Evolutionary conservation across 2,888 invertebrate genomes (phyloP).

Genomic region (Hypselothyrea guttata): DNA sequence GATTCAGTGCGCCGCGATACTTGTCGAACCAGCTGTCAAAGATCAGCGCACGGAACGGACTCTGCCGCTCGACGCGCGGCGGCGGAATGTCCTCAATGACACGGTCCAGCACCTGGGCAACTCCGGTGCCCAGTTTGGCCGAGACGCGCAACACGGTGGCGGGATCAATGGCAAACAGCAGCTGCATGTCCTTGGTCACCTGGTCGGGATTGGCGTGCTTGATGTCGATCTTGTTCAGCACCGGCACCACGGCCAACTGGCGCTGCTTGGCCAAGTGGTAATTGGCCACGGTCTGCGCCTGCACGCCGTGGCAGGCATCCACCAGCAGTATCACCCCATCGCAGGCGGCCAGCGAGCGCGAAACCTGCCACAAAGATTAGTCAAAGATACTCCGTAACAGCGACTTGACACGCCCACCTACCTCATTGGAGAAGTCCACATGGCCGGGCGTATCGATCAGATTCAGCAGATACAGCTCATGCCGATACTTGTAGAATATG

Average conservation of each 20-base stretch:
- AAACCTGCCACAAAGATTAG: conserved; percentile 83
- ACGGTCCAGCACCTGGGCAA: conserved; percentile 89
- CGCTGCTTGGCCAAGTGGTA: conserved; percentile 94
- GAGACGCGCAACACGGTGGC: conserved; percentile 91
- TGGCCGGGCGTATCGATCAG: conserved; percentile 99
- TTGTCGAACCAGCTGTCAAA: conserved; percentile 98
- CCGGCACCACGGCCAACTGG: conserved; percentile 93
- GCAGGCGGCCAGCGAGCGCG: conserved; percentile 94
- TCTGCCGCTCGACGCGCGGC: conserved; percentile 85
- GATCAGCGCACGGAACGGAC: conserved; percentile 89
- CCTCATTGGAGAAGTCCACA: conserved; percentile 98
- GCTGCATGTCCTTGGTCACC: conserved; percentile 90
- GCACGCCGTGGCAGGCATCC: conserved; percentile 97
- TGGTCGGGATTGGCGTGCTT: conserved; percentile 93
- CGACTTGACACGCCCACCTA: conserved; percentile 79
- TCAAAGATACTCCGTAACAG: neutral
- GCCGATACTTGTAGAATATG: conserved; percentile 87
- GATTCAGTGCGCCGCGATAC: conserved; percentile 90
- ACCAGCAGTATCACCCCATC: conserved; percentile 97
- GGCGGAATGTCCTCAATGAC: conserved; percentile 91
- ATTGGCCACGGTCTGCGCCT: conserved; percentile 99
- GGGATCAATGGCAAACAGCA: conserved; percentile 91
- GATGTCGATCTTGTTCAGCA: conserved; percentile 98
- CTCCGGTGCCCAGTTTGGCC: conserved; percentile 94
- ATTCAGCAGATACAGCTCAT: conserved; percentile 91